A percentile compares a stretch with the other conserved stretches of the same genome.
Evolutionary conservation across 2,797 vertebrate species (phyloP).

Genomic region (Eulemur mongoz): DNA sequence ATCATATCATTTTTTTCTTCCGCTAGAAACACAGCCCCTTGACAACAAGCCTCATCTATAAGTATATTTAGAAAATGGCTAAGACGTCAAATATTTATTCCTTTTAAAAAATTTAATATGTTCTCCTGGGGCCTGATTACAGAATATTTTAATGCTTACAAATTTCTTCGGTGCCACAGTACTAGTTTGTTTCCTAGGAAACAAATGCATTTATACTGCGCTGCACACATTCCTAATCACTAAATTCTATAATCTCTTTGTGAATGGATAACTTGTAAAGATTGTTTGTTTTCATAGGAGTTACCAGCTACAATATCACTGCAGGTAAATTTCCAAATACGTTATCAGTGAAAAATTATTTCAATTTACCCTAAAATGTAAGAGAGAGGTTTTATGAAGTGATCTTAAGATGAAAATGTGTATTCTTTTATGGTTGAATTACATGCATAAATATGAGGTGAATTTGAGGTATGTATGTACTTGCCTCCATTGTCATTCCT

Average conservation of each 20-base stretch:
- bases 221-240: slow-evolving; percentile 83
- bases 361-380: slow-evolving; percentile 67
- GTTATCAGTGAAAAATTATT: slow-evolving; percentile 73
- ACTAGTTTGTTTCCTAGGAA: slow-evolving; percentile 87
- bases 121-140: slow-evolving; percentile 85
- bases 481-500: background rate
- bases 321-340: slow-evolving; percentile 81
- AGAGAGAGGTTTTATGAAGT: slow-evolving; percentile 74
- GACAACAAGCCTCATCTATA: slow-evolving; percentile 78
- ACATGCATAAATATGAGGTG: background rate
- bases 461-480: background rate
- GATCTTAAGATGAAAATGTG: slow-evolving; percentile 77
- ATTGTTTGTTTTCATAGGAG: slow-evolving; percentile 72
- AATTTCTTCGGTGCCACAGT: slow-evolving; percentile 83
- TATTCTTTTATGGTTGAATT: slow-evolving; percentile 70
- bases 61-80: slow-evolving; percentile 78
- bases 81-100: slow-evolving; percentile 86
- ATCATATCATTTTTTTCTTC: slow-evolving; percentile 50
- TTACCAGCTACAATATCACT: slow-evolving; percentile 83
- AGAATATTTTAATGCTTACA: slow-evolving; percentile 87
- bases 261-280: slow-evolving; percentile 81
- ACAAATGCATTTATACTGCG: slow-evolving; percentile 83
- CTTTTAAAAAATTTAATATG: slow-evolving; percentile 84
- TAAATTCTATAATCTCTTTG: slow-evolving; percentile 83
- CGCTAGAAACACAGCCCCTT: slow-evolving; percentile 61